Conservation (phyloP, 2,113 vertebrate species). For the Gambusia holbrooki region DNA sequence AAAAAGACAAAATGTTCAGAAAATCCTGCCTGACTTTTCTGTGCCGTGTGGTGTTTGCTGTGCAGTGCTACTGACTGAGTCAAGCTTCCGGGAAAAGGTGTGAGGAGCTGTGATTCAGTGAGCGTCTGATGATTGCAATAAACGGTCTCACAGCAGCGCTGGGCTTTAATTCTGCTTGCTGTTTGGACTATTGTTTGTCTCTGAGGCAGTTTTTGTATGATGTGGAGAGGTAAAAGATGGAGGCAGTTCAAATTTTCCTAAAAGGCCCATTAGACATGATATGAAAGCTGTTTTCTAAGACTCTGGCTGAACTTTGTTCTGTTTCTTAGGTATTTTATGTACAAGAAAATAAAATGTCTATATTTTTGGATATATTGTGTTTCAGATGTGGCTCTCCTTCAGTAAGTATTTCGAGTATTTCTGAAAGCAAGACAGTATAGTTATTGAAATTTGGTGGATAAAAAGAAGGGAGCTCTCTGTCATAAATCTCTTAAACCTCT, state of each 20-base stretch:
- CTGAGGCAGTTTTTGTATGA: neutral
- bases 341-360: neutral
- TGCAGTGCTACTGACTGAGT: slow-evolving; percentile 13
- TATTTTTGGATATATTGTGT: neutral
- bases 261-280: neutral
- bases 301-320: neutral
- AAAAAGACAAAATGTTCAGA: slow-evolving; percentile 20
- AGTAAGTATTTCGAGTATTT: neutral
- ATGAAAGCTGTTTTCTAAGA: neutral
- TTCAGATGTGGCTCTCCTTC: neutral
- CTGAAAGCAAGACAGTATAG: slow-evolving; percentile 25
- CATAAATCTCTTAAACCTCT: slow-evolving; percentile 17
- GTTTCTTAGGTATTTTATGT: neutral
- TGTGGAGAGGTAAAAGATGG: slow-evolving; percentile 11
- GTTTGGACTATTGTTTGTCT: slow-evolving; percentile 7
- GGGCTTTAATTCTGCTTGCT: neutral
- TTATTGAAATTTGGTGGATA: slow-evolving; percentile 10
- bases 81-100: slow-evolving; percentile 32
- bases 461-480: slow-evolving; percentile 18
- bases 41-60: slow-evolving; percentile 17
- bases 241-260: neutral
- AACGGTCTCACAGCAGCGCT: neutral
- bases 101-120: slow-evolving; percentile 27
- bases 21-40: slow-evolving; percentile 30
- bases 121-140: slow-evolving; percentile 18